phyloP scores from a whole-genome alignment of 2,113 vertebrate species.

The Numenius arquata region DNA sequence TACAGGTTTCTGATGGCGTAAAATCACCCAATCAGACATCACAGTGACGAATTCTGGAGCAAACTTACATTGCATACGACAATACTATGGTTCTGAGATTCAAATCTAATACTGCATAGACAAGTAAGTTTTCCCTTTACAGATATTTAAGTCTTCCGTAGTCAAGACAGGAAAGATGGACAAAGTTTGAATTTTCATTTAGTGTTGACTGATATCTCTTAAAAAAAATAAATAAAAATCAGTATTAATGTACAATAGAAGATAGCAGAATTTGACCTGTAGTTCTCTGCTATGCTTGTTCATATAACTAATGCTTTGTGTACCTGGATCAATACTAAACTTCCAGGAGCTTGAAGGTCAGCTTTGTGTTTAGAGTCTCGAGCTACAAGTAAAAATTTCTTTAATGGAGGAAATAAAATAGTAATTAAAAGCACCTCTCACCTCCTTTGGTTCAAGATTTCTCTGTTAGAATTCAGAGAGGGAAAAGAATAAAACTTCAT shows the following conservation, averaged over 20 bases:
- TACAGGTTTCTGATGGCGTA: background rate
- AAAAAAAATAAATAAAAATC: background rate
- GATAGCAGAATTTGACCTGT: background rate
- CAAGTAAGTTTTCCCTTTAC: background rate
- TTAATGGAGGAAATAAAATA: background rate
- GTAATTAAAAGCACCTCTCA: background rate
- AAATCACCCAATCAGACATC: background rate
- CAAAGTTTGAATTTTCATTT: background rate
- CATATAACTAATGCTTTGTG: accelerated
- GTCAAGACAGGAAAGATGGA: background rate
- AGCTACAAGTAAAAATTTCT: background rate
- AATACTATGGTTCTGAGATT: background rate
- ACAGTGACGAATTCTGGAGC: background rate
- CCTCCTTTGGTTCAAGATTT: background rate
- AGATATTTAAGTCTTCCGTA: background rate
- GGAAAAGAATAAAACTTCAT: background rate
- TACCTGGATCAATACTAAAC: background rate
- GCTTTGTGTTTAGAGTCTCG: background rate
- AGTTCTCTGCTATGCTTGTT: background rate
- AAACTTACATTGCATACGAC: background rate
- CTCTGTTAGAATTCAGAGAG: background rate
- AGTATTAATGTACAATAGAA: background rate
- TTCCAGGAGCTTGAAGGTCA: background rate
- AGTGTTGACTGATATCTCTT: accelerated
- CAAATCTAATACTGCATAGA: background rate